These are phyloP conservation scores for Rhodeus uyekii DNA, from an alignment of 2,797 vertebrate species.

Conservation along the genomic window DNA sequence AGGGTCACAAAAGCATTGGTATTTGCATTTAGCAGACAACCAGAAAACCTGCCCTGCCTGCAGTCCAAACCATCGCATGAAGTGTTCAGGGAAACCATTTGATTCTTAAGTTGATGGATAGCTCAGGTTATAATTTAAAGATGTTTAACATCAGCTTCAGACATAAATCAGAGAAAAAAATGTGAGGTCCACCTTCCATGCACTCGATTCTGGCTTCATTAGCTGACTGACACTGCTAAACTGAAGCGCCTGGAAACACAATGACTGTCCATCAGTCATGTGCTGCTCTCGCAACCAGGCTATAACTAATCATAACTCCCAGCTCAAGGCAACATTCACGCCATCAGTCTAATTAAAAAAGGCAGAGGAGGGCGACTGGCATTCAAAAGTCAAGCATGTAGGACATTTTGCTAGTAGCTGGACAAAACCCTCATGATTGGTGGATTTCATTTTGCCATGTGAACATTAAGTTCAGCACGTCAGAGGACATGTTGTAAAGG, in stretches of 20 bases:
- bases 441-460: slow-evolving; percentile 22
- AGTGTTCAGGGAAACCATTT: not conserved
- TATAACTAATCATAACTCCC: slow-evolving; percentile 41
- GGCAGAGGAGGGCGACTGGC: slow-evolving; percentile 72
- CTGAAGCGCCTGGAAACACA: slow-evolving; percentile 38
- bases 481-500: not conserved
- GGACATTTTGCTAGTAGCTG: slow-evolving; percentile 43
- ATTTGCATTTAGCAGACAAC: slow-evolving; percentile 12
- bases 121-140: not conserved
- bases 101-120: not conserved
- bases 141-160: not conserved
- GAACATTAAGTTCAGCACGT: not conserved
- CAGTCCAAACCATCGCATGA: not conserved
- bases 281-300: slow-evolving; percentile 29
- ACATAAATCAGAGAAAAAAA: not conserved
- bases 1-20: slow-evolving; percentile 1
- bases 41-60: not conserved
- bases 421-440: slow-evolving; percentile 32
- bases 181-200: not conserved
- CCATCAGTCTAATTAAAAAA: slow-evolving; percentile 74
- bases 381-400: slow-evolving; percentile 63
- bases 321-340: slow-evolving; percentile 62
- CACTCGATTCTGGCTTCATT: slow-evolving; percentile 42
- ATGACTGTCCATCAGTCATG: slow-evolving; percentile 27
- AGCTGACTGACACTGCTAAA: slow-evolving; percentile 48